Conservation (phyloP, 2,797 vertebrate genomes). For the Lates japonicus region DNA sequence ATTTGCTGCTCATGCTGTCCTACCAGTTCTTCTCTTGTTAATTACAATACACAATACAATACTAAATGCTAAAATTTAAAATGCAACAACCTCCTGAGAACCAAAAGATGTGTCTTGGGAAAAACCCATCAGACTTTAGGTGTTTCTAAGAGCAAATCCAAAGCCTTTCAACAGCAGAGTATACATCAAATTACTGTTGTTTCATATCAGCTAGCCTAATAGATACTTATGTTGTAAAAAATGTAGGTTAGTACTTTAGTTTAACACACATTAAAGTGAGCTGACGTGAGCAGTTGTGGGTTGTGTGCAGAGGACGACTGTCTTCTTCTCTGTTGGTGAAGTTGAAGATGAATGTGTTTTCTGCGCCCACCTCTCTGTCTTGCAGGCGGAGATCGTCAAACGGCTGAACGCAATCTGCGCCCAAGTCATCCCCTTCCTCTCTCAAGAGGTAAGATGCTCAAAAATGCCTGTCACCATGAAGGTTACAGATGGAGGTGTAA, state of each 20-base stretch:
- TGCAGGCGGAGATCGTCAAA: constrained; percentile 99
- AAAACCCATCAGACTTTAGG: not conserved
- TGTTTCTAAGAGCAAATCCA: constrained; percentile 10
- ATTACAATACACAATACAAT: not conserved
- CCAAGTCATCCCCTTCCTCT: constrained; percentile 99
- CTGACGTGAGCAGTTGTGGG: constrained; percentile 24
- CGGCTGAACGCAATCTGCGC: constrained; percentile 99
- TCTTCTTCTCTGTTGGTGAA: constrained; percentile 37
- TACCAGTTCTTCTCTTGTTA: not conserved
- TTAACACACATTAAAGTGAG: constrained; percentile 5
- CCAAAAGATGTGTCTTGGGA: not conserved
- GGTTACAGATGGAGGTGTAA: constrained; percentile 71
- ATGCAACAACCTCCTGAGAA: not conserved
- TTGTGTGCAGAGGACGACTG: constrained; percentile 14
- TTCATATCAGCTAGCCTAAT: not conserved
- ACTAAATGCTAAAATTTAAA: not conserved
- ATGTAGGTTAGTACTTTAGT: constrained; percentile 7
- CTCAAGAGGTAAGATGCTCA: constrained; percentile 95
- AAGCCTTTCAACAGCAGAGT: constrained; percentile 10
- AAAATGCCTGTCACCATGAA: constrained; percentile 65
- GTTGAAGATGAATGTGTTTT: constrained; percentile 41
- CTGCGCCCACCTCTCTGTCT: constrained; percentile 76
- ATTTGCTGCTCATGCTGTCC: not conserved
- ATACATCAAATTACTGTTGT: not conserved
- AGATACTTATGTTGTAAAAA: constrained; percentile 19